A percentile compares a stretch with the other conserved stretches of the same genome.
Conservation (phyloP, 64 coral and sea anemone genomes). For the Orbicella faveolata region DNA sequence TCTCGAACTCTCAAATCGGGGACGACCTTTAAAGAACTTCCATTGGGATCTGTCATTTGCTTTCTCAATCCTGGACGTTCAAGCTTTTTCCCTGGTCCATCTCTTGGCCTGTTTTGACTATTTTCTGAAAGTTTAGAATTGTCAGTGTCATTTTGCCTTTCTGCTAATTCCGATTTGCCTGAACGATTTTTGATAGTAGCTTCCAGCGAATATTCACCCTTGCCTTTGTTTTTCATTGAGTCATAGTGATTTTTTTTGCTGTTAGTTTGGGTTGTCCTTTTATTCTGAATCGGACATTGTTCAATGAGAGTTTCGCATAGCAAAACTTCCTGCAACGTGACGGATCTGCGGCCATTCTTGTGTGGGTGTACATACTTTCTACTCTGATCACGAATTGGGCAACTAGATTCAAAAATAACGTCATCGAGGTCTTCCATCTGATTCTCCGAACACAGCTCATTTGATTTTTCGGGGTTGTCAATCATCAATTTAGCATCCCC, state of each 20-base stretch:
- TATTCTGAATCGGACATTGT: neutral
- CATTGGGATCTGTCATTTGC: neutral
- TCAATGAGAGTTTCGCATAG: constrained; percentile 27
- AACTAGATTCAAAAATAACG: constrained; percentile 18
- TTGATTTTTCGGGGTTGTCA: constrained; percentile 4
- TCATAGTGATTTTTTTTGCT: neutral
- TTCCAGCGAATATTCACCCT: neutral
- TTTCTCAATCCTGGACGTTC: neutral
- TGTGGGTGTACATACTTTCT: neutral
- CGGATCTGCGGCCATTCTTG: neutral
- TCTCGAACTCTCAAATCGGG: constrained; percentile 1
- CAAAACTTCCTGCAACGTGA: constrained; percentile 30
- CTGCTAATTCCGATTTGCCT: neutral
- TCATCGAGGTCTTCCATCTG: constrained; percentile 10
- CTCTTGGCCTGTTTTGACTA: neutral
- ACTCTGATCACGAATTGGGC: neutral
- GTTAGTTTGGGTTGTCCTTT: neutral
- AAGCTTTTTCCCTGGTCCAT: neutral
- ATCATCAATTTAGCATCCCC: neutral
- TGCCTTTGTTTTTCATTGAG: neutral
- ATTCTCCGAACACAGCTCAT: neutral
- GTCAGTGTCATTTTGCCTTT: neutral
- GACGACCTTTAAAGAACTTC: neutral
- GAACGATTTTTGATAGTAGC: neutral
- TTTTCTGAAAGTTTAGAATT: neutral